Evolutionary conservation across 1,140 invertebrate species (phyloP), one percentile per base, ranked within the genome.

Genomic region (Pogonomyrmex californicus): DNA sequence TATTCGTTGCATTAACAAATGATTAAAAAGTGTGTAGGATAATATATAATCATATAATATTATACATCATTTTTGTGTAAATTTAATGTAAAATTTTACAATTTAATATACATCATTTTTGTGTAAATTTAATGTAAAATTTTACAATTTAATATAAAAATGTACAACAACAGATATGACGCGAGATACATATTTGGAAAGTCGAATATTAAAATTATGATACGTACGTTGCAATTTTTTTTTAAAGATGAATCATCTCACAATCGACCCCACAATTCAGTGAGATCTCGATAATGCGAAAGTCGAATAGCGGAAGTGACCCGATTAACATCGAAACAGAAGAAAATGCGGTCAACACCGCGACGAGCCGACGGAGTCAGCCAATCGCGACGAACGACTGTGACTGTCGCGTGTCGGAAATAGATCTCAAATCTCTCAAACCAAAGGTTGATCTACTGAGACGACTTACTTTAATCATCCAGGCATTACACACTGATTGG

Each of bases 331-430:
- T 87, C 87, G 91, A 94, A 94, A 94, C 91, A 92, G 91, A 93
- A 93, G 91, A 95, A 94, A 95, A 95, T 95, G 94, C 94, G 94
- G 94, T 91, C 94, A 95, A 91, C 82, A 91, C 75, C 76, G 89
- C 86, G 87, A 87, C 87, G 90, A 92, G 76, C 90, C 90, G 88
- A 41, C 91, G 88, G 87, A 75, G 91, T 91, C 89, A 93, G 91
- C 93, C 94, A 94, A 94, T 93, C 92, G 79, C 79, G 88, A 88
- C 86, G 90, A 91, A 92, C 86, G 86, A 85, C 87, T 93, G 81
- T 92, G 83, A 91, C 89, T 90, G 88, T 91, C 88, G 88, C 79
- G 90, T 87, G 91, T 92, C 93, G 92, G 92, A 95, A 95, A 95
- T 95, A 95, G 94, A 94, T 92, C 88, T 94, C 86, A 92, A 17